Conservation (phyloP, 92 coral and sea anemone species). For the Montipora capitata region DNA sequence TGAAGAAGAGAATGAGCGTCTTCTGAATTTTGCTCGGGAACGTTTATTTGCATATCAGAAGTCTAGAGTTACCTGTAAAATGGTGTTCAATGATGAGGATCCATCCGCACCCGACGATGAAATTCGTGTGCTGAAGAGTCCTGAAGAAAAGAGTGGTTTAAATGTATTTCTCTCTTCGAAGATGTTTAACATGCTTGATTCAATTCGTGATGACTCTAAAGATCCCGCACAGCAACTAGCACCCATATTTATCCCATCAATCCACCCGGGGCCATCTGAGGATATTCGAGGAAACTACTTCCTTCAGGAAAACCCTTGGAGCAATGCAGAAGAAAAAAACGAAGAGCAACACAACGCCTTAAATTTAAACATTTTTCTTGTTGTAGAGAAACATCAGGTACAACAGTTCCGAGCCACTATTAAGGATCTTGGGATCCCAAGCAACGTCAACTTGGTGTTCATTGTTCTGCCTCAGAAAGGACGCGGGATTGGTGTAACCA, state of each 20-base stretch:
- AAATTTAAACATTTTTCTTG: conserved; percentile 48
- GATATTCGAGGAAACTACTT: conserved; percentile 53
- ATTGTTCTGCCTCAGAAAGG: conserved; percentile 72
- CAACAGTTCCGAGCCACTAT: conserved; percentile 31
- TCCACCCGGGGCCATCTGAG: conserved; percentile 53
- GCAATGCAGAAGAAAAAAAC: background rate
- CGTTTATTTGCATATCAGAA: conserved; percentile 61
- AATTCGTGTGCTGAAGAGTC: conserved; percentile 6
- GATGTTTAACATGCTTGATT: background rate
- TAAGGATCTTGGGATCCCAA: conserved; percentile 3
- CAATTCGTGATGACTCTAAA: conserved; percentile 8
- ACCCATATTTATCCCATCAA: conserved; percentile 67
- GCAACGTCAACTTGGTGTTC: conserved; percentile 32
- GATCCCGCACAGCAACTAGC: conserved; percentile 58
- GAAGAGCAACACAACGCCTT: background rate
- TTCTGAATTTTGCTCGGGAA: conserved; percentile 21
- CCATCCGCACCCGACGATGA: background rate
- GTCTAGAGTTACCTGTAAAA: conserved; percentile 35
- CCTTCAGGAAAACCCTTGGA: conserved; percentile 74
- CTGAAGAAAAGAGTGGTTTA: background rate
- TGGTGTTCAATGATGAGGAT: background rate
- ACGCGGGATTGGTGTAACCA: conserved; percentile 71
- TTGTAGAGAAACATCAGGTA: conserved; percentile 48
- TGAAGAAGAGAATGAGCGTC: background rate
- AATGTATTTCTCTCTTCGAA: conserved; percentile 1